Evolutionary conservation across 2,888 invertebrate species (phyloP), one percentile per base, ranked within the genome.

Genomic region (Lasioglossum marginatum): DNA sequence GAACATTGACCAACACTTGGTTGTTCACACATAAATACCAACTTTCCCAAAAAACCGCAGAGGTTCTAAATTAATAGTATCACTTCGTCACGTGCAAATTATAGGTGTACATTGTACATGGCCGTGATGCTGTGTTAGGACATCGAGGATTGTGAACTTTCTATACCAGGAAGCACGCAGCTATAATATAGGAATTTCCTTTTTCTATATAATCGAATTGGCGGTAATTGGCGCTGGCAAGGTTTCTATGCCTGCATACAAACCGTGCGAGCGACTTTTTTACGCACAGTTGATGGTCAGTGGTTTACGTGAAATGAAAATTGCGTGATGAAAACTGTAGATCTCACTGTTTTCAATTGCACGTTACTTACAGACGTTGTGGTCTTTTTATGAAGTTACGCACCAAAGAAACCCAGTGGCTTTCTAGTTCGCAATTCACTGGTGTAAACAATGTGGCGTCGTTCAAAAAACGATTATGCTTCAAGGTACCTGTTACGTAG

Each of bases 401-500:
- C 27, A 0, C 19, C 43, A 43, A 68, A 23, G 19, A 57, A n/a
- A 52, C 23, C 4, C 5, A 31, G 34, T n/a, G 4, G 27, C 68
- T 82, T 83, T 77, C 77, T 82, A 79, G 31, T 23, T 23, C 16
- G 37, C 37, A 31, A 70, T 70, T 6, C 6, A 60, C 66, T 16
- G 14, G 3, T 52, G 34, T 34, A 34, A 40, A 63, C 31, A 27
- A 37, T 77, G 43, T n/a, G 31, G 31, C 10, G 31, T 19, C 23
- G 8, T 8, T 10, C 10, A 40, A 31, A 60, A 52, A 60, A 45
- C 40, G 1, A 66, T 48, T 48, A 6, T 12, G n/a, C 31, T 16
- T 19, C 8, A 45, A 48, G 27, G 19, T 81, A 48, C 40, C 12
- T 16, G 43, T 31, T 16, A 37, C 12, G 6, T 75, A 70, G 0